Base-by-base conservation (phyloP, 2,113 vertebrate genomes). In the Collichthys lucidus region DNA sequence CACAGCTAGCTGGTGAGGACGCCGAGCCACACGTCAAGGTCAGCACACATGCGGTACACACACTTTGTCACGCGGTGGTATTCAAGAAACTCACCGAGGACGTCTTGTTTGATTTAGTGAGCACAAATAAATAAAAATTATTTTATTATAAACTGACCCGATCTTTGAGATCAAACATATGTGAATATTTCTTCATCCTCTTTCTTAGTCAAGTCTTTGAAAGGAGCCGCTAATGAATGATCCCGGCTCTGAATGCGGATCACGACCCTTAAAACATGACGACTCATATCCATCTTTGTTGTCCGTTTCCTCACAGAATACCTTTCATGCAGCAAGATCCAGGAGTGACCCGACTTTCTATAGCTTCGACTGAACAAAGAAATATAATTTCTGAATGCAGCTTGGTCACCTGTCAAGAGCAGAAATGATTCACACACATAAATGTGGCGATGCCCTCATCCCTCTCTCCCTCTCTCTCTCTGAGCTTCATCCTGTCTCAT, bases 161-260 rank as follows among this genome's bases (percentile, higher is more conserved):
- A 29, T 24, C 52, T 56, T 81, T 53, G 16, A 15, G 44, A 69
- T 49, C 53, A 59, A 80, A 65, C 17, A 20, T 74, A 19, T 68
- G 46, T 72, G 26, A 61, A 67, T 44, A 44, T 69, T 57, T 44
- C 19, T 50, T 57, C 20, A 12, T 52, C 20, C 14, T 74, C 26
- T 74, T 71, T 63, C 16, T 62, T 35, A 35, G 35, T 35, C 82
- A 83, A 31, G 3, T 73, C 35, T 42, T 44, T 80, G 64, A 79
- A 84, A 88, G 46, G 70, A 74, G 67, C 40, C 22, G 11, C 57
- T 77, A 50, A 74, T 75, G 57, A 71, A 78, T 63, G 19, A 50
- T 77, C 76, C 57, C 46, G 11, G 1, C 7, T 11, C 17, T 83
- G 49, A 80, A 87, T 74, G 57, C 11, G 22, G 70, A 76, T 66